Conservation (phyloP, 2,888 invertebrate species). For the Blera fallax region DNA sequence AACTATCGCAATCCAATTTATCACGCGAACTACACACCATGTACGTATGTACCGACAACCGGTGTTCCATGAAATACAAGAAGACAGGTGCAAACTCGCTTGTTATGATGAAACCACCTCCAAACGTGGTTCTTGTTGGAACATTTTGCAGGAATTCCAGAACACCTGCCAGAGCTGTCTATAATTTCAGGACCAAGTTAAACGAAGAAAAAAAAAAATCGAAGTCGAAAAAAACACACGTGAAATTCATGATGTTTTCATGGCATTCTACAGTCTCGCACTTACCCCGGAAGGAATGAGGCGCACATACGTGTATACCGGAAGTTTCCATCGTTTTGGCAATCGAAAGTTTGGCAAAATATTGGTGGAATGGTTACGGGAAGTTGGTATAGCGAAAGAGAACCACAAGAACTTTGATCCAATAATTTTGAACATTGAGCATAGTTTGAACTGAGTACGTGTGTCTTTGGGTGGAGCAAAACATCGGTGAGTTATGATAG, state of each 20-base stretch:
- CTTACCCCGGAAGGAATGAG: slow-evolving; percentile 20
- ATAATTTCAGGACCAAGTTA: background rate
- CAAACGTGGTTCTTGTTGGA: background rate
- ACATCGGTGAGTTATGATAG: slow-evolving; percentile 41
- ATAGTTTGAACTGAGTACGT: slow-evolving; percentile 25
- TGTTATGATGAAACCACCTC: slow-evolving; percentile 6
- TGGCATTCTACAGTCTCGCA: slow-evolving; percentile 22
- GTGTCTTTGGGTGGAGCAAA: background rate
- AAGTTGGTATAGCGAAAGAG: background rate
- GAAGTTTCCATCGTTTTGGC: slow-evolving; percentile 15
- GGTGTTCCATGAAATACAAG: background rate
- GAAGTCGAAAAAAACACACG: slow-evolving; percentile 8
- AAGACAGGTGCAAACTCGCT: background rate
- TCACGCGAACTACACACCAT: background rate
- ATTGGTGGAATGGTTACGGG: slow-evolving; percentile 7
- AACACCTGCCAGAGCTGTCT: slow-evolving; percentile 10
- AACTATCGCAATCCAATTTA: slow-evolving; percentile 18
- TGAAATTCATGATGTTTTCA: slow-evolving; percentile 53
- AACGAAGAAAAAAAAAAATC: background rate
- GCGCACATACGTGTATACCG: background rate
- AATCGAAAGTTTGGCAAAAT: slow-evolving; percentile 52
- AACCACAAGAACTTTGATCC: slow-evolving; percentile 55
- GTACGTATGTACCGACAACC: background rate
- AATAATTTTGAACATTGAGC: slow-evolving; percentile 45
- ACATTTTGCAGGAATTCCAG: background rate